Conservation (phyloP, 2,888 invertebrate species). For the Celastrina argiolus region DNA sequence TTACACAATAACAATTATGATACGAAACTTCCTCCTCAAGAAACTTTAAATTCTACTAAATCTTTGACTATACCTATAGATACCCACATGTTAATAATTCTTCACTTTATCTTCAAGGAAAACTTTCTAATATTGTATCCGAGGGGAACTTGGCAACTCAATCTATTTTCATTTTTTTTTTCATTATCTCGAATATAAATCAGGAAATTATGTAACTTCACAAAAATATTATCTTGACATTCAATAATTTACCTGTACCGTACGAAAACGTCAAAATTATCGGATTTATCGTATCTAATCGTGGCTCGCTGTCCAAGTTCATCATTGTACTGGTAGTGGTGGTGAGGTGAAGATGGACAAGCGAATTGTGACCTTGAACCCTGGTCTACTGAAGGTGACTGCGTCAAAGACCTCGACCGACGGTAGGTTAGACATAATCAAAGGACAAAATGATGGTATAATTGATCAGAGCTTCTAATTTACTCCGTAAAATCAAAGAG, state of each 20-base stretch:
- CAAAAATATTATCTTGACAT: background rate
- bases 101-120: too few species aligned
- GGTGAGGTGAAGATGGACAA: slow-evolving; percentile 45
- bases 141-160: background rate
- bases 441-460: background rate
- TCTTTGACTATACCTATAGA: too few species aligned
- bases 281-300: slow-evolving; percentile 50
- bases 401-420: slow-evolving; percentile 49
- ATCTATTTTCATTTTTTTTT: background rate
- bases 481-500: background rate
- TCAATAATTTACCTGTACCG: background rate
- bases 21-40: too few species aligned
- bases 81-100: too few species aligned
- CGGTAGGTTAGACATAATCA: slow-evolving; percentile 43
- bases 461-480: background rate
- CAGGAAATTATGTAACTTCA: background rate
- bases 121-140: background rate
- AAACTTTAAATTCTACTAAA: too few species aligned
- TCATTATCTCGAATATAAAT: background rate
- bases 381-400: slow-evolving; percentile 41
- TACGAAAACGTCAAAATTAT: background rate
- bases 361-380: slow-evolving; percentile 46
- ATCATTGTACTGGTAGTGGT: slow-evolving; percentile 5
- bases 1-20: too few species aligned
- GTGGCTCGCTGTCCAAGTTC: slow-evolving; percentile 49